Evolutionary conservation across 2,113 vertebrate species (phyloP), one percentile per base, ranked within the genome.

Genomic region (Falcunculus frontatus): DNA sequence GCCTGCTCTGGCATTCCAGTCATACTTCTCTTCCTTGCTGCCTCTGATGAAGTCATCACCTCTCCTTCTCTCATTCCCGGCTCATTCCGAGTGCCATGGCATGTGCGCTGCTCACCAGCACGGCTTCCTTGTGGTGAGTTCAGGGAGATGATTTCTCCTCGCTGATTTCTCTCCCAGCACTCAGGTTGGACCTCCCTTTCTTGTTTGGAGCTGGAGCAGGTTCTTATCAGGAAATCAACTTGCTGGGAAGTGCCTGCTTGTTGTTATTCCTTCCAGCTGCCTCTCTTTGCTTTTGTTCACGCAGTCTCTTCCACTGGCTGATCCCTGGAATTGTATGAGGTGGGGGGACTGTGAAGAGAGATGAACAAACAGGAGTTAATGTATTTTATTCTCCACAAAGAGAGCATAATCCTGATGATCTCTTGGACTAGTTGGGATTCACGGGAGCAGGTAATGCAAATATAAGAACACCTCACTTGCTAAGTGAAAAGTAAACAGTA

Each of bases 1-100:
- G 83, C 47, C 90, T 70, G n/a, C 25, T 23, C 89, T 12, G 64
- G 80, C 96, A 90, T 96, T 93, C 95, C 89, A 10, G 62, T 50
- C 93, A 62, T 96, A 15, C 63, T 57, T 87, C 82, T 19, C 77
- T 13, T 18, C 4, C 75, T 83, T 16, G 68, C 87, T 69, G 92
- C 95, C 81, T 93, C 96, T 39, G 93, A 97, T 97, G 97, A 97
- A 96, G 95, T 95, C 97, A 93, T 46, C 95, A 75, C 39, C 93
- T 82, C 69, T 60, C 16, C 92, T 81, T 19, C 79, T 79, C 84
- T 89, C 70, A 13, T 4, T 72, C 53, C 62, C 44, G 85, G 81
- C 93, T 79, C 39, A 20, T 13, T 78, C 39, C 32, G n/a, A 63
- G 83, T 86, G 89, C 90, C 96, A 96, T 97, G 97, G 97, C 96